Base-by-base conservation (phyloP, 1,140 invertebrate species). In the Bombyx mandarina region DNA sequence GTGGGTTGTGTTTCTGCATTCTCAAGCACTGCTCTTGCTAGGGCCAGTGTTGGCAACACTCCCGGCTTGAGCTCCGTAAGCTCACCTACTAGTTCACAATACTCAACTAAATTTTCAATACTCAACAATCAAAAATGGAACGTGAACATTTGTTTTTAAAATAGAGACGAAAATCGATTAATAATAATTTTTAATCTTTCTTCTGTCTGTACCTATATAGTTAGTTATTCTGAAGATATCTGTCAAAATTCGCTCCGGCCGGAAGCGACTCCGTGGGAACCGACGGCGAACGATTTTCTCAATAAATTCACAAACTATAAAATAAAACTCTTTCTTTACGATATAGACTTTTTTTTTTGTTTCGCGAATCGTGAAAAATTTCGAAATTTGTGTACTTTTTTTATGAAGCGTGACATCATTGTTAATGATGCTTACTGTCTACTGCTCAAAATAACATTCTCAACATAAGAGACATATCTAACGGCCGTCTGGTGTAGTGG, bases 211-310 rank as follows among this genome's bases (percentile, higher is more conserved):
- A 83, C 79, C 51, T n/a, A 55, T 58, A 66, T 66, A 64, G 73
- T 71, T 75, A 71, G 73, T 77, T 63, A 75, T 79, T 75, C 78
- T 63, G 70, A 67, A 76, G 77, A 71, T 82, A 81, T 82, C 82
- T 82, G 82, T 86, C 83, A 86, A 86, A 86, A 86, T 86, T 86
- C 83, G 81, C 81, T 63, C 58, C 81, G 82, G 75, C 77, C 82
- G 81, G 83, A 83, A 82, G 71, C 68, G 68, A 54, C 59, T 71
- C 67, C 82, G 81, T 86, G 83, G 83, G 81, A 86, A 84, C 79
- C 71, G 54, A 63, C 58, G 64, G 58, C 73, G 71, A 72, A 73
- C 65, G 65, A 61, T 77, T 80, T 84, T 86, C 83, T 86, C 82
- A 84, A 86, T 82, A 82, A 78, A 75, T 77, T 77, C 69, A 77